Evolutionary conservation across 1,140 invertebrate genomes (phyloP).

Genomic region (Tetramorium parvispinum): DNA sequence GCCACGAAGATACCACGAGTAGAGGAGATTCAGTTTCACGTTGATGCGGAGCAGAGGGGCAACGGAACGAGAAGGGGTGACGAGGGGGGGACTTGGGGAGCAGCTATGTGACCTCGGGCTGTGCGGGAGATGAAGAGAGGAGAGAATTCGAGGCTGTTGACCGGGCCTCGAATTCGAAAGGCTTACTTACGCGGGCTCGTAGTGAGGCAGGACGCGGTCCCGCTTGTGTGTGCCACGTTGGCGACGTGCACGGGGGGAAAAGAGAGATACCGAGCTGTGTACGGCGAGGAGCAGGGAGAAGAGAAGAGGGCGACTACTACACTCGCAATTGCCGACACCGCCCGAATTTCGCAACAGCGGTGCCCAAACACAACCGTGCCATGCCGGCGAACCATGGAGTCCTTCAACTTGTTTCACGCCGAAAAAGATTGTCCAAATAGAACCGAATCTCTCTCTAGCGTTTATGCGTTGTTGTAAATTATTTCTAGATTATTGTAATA

Average conservation of each 20-base stretch:
- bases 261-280: background rate
- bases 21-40: conserved; percentile 63
- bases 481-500: background rate
- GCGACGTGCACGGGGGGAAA: conserved; percentile 37
- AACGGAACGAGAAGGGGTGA: background rate
- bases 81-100: background rate
- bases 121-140: background rate
- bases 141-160: conserved; percentile 81
- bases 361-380: conserved; percentile 54
- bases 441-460: background rate
- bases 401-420: background rate
- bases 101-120: background rate
- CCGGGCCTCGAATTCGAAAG: conserved; percentile 78
- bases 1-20: conserved; percentile 1
- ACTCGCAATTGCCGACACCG: conserved; percentile 60
- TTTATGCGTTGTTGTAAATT: background rate
- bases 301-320: conserved; percentile 42
- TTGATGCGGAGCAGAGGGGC: background rate
- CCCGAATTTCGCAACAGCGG: conserved; percentile 68
- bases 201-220: conserved; percentile 84
- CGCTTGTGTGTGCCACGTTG: conserved; percentile 26
- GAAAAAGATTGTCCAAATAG: background rate
- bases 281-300: background rate
- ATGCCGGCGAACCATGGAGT: background rate
- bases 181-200: conserved; percentile 83